Evolutionary conservation across 2,797 vertebrate species (phyloP).

Genomic region (Cyprinella venusta): DNA sequence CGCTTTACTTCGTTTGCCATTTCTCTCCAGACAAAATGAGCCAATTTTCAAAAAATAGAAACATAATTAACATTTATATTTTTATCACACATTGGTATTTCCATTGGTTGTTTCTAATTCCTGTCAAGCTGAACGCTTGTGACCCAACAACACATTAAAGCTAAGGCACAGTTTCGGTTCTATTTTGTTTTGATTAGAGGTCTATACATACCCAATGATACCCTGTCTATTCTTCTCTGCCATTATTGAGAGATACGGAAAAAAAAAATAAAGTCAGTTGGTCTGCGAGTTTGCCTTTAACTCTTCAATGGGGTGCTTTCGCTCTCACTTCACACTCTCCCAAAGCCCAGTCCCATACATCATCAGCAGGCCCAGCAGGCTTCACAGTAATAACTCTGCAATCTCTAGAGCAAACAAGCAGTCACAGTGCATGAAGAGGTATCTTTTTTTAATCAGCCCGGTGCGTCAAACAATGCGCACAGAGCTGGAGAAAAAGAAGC

Average conservation of each 20-base stretch:
- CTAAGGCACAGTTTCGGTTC: slow-evolving; percentile 66
- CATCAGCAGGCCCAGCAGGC: slow-evolving; percentile 72
- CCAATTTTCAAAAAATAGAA: slow-evolving; percentile 63
- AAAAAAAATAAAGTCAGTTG: slow-evolving; percentile 64
- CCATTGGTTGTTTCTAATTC: not conserved
- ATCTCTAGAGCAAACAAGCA: slow-evolving; percentile 88
- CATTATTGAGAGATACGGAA: slow-evolving; percentile 64
- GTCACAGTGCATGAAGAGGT: slow-evolving; percentile 87
- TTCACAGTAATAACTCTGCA: slow-evolving; percentile 82
- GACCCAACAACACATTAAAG: slow-evolving; percentile 74
- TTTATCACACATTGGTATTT: slow-evolving; percentile 29
- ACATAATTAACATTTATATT: slow-evolving; percentile 64
- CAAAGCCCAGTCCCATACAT: slow-evolving; percentile 80
- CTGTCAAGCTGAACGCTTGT: slow-evolving; percentile 62
- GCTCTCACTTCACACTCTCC: slow-evolving; percentile 68
- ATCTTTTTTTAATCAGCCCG: slow-evolving; percentile 76
- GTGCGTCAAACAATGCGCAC: slow-evolving; percentile 72
- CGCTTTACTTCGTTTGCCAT: slow-evolving; percentile 18
- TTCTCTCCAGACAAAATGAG: slow-evolving; percentile 50
- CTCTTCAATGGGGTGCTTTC: slow-evolving; percentile 62
- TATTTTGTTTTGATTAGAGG: slow-evolving; percentile 67
- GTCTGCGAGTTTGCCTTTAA: slow-evolving; percentile 69
- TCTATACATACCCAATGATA: slow-evolving; percentile 68
- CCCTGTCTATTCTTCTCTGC: slow-evolving; percentile 62
- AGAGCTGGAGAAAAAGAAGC: slow-evolving; percentile 51